Percentiles rank a stretch among this genome's conserved stretches.
Evolutionary conservation across 1,140 invertebrate genomes (phyloP).

Genomic region (Bombus fervidus): DNA sequence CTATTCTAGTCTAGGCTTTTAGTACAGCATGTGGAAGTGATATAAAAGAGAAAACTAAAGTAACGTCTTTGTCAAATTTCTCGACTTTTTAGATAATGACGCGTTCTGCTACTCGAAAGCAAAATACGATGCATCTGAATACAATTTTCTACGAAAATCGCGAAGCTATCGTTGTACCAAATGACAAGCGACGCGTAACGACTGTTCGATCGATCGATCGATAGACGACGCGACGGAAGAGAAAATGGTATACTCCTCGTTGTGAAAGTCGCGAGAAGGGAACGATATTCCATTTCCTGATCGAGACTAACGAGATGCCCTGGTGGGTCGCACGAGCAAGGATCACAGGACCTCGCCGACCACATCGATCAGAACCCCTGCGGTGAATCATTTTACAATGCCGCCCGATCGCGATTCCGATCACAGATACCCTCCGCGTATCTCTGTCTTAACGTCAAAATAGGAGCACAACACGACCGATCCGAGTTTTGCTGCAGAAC

Average conservation of each 20-base stretch:
- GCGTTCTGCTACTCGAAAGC: too few species aligned
- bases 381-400: conserved; percentile 72
- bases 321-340: conserved; percentile 62
- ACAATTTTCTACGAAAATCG: neutral
- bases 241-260: neutral
- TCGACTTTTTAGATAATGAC: neutral
- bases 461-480: neutral
- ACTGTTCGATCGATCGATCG: neutral
- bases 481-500: neutral
- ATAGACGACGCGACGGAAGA: neutral
- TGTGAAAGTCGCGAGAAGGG: conserved; percentile 27
- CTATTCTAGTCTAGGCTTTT: neutral
- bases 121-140: neutral
- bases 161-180: neutral
- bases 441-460: conserved; percentile 46
- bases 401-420: conserved; percentile 61
- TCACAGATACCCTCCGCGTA: conserved; percentile 36
- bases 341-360: conserved; percentile 60
- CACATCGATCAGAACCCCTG: conserved; percentile 61
- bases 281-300: conserved; percentile 65
- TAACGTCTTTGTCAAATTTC: neutral
- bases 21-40: neutral
- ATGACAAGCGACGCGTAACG: conserved; percentile 24
- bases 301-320: conserved; percentile 71
- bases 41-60: neutral